Conservation (phyloP, 2,888 invertebrate genomes). For the Drosophila silvestris region DNA sequence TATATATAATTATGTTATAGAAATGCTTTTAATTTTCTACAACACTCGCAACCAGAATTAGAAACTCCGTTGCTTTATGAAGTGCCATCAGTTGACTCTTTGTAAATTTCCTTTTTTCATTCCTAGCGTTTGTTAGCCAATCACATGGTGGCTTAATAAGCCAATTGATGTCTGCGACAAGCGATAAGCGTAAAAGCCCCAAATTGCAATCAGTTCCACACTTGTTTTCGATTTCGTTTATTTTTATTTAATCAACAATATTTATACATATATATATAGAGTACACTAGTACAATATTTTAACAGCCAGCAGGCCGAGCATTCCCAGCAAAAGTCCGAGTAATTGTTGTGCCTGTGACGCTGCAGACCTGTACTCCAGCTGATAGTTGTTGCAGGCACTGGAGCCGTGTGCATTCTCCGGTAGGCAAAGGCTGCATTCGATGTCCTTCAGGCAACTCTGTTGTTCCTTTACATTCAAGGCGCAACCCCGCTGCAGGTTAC, state of each 20-base stretch:
- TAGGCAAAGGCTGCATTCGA: conserved; percentile 76
- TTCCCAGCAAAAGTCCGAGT: conserved; percentile 39
- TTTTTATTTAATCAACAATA: conserved; percentile 9
- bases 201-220: conserved; percentile 2
- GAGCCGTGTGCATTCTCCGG: conserved; percentile 50
- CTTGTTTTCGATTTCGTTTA: conserved; percentile 19
- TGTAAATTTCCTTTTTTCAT: neutral
- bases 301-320: conserved; percentile 41
- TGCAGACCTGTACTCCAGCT: conserved; percentile 36
- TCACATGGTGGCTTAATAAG: conserved; percentile 10
- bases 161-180: neutral
- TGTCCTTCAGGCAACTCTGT: conserved; percentile 63
- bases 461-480: conserved; percentile 73
- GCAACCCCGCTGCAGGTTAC: conserved; percentile 75
- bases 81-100: neutral
- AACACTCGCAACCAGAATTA: neutral
- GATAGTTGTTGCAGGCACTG: conserved; percentile 77
- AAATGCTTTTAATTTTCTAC: neutral
- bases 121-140: neutral
- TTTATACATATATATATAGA: neutral
- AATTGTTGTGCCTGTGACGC: conserved; percentile 23
- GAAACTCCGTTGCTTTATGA: neutral
- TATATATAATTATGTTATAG: neutral
- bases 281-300: conserved; percentile 29
- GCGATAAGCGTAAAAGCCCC: conserved; percentile 14